Evolutionary conservation across 1,140 invertebrate genomes (phyloP).

Genomic region (Drosophila pseudoobscura): DNA sequence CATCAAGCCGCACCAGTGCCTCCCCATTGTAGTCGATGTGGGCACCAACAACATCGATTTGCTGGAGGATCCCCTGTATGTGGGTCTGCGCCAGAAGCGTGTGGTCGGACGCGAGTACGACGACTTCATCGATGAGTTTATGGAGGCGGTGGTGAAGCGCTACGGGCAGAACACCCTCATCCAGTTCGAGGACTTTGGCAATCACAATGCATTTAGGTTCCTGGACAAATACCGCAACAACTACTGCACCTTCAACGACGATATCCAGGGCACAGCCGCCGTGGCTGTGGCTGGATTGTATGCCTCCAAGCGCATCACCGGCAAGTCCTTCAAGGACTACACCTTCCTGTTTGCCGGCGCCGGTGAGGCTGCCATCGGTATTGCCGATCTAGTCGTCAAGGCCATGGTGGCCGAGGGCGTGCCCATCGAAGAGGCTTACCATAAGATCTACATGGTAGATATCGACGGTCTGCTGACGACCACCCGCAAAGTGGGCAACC

Average conservation of each 20-base stretch:
- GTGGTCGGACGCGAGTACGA: slow-evolving; percentile 95
- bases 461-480: slow-evolving; percentile 92
- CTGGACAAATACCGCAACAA: slow-evolving; percentile 93
- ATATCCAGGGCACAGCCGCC: slow-evolving; percentile 97
- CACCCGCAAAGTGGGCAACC: slow-evolving; percentile 88
- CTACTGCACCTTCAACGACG: slow-evolving; percentile 98
- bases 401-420: slow-evolving; percentile 94
- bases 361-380: slow-evolving; percentile 95
- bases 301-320: slow-evolving; percentile 91
- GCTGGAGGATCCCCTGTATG: slow-evolving; percentile 97
- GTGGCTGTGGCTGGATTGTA: slow-evolving; percentile 96
- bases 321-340: slow-evolving; percentile 91
- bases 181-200: slow-evolving; percentile 98
- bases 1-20: slow-evolving; percentile 95
- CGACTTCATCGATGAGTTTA: slow-evolving; percentile 98
- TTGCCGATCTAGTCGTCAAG: slow-evolving; percentile 92
- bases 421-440: slow-evolving; percentile 87
- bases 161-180: slow-evolving; percentile 95
- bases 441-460: slow-evolving; percentile 95
- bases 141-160: slow-evolving; percentile 96
- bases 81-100: slow-evolving; percentile 94
- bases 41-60: slow-evolving; percentile 96
- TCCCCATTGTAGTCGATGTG: slow-evolving; percentile 96
- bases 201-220: slow-evolving; percentile 95
- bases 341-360: slow-evolving; percentile 96